Evolutionary conservation across 2,888 invertebrate species (phyloP).

Genomic region (Leucophora obtusa): DNA sequence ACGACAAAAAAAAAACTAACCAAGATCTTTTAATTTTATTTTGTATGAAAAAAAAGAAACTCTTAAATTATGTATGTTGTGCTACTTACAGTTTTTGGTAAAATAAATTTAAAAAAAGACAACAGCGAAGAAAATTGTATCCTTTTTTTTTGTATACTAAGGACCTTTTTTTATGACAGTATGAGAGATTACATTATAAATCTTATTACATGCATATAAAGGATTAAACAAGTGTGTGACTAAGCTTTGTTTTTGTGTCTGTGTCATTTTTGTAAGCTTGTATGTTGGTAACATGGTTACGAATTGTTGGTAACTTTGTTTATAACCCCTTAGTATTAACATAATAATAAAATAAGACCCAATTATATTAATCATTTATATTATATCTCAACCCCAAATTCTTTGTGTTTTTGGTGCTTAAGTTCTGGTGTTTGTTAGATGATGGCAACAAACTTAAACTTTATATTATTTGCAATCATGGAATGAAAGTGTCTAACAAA

Average conservation of each 20-base stretch:
- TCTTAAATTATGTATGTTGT: neutral
- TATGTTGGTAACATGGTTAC: too few species aligned
- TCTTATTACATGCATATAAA: neutral
- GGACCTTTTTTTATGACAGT: neutral
- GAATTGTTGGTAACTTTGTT: neutral
- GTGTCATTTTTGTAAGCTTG: too few species aligned
- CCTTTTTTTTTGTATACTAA: neutral
- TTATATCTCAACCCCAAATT: constrained; percentile 7
- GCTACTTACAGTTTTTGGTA: neutral
- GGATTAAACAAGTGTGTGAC: neutral
- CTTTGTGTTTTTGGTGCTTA: neutral
- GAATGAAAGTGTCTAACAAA: constrained; percentile 14
- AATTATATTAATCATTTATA: constrained; percentile 54
- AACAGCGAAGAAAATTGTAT: neutral
- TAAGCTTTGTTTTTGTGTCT: constrained; percentile 1
- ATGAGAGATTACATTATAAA: constrained; percentile 9
- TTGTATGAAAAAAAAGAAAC: neutral
- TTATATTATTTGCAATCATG: neutral
- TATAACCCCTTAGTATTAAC: neutral
- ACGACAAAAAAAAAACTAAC: neutral
- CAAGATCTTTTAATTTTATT: neutral
- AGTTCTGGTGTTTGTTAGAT: neutral
- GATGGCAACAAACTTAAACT: constrained; percentile 9
- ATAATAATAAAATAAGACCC: constrained; percentile 10
- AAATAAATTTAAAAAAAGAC: neutral